Conservation (phyloP, 2,797 vertebrate species). For the Pelobates cultripes region DNA sequence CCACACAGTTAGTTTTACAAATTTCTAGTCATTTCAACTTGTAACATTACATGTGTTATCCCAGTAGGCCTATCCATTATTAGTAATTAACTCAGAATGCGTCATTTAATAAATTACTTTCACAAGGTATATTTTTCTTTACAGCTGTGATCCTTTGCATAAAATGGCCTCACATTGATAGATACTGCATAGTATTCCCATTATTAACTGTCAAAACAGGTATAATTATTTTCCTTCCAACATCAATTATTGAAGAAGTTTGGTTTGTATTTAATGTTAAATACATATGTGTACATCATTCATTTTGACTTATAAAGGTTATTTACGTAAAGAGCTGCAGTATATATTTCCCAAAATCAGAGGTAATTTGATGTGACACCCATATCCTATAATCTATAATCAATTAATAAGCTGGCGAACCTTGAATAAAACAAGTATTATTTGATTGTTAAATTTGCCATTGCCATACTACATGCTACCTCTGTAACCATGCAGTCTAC, state of each 20-base stretch:
- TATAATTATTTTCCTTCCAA: background rate
- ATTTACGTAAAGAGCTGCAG: background rate
- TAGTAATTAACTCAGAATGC: background rate
- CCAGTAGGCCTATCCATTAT: background rate
- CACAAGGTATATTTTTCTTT: background rate
- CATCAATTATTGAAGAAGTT: background rate
- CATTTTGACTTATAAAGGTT: conserved; percentile 4
- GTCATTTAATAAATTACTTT: conserved; percentile 10
- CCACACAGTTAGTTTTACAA: background rate
- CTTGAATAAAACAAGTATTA: background rate
- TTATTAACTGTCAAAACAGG: background rate
- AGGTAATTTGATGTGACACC: conserved; percentile 1
- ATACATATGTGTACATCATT: background rate
- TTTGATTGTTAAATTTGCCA: background rate
- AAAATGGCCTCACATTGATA: background rate
- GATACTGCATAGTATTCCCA: background rate
- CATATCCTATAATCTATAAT: conserved; percentile 14
- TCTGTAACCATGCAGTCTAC: background rate
- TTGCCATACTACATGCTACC: background rate
- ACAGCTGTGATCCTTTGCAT: background rate
- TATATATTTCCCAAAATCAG: conserved; percentile 4
- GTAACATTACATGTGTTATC: background rate
- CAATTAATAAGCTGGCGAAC: background rate
- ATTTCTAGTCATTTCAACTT: background rate
- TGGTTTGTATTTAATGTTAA: background rate